phyloP scores from a whole-genome alignment of 2,113 vertebrate species.

The Hymenochirus boettgeri region DNA sequence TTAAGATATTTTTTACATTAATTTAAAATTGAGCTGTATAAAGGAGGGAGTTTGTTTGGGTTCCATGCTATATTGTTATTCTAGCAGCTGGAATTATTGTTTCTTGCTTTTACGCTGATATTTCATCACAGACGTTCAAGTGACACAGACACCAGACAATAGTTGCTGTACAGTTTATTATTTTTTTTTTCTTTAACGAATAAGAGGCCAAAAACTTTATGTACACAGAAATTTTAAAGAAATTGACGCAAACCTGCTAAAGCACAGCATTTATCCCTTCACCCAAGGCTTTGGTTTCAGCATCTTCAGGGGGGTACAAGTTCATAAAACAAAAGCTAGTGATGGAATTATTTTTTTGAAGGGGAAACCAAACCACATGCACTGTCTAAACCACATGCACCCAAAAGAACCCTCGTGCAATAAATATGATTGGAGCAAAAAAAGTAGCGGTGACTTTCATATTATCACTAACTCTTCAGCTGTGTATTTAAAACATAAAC shows the following conservation, averaged over 20 bases:
- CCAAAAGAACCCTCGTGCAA: constrained; percentile 16
- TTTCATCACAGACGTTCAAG: too few relatives aligned
- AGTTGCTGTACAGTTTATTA: constrained; percentile 44
- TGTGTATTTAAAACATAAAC: not conserved
- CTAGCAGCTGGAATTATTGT: too few relatives aligned
- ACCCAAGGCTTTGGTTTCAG: constrained; percentile 39
- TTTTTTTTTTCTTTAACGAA: constrained; percentile 37
- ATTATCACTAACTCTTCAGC: not conserved
- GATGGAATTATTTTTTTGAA: not conserved
- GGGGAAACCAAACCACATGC: constrained; percentile 15
- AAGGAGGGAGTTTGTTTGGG: too few relatives aligned
- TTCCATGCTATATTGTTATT: too few relatives aligned
- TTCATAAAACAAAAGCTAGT: not conserved
- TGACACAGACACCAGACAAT: too few relatives aligned
- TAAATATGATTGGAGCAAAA: constrained; percentile 1
- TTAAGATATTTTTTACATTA: too few relatives aligned
- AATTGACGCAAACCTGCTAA: constrained; percentile 32
- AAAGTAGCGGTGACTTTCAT: not conserved
- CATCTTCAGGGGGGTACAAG: constrained; percentile 18
- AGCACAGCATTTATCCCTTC: constrained; percentile 32
- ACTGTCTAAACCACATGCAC: constrained; percentile 24
- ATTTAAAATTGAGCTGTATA: too few relatives aligned
- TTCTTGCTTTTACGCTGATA: too few relatives aligned
- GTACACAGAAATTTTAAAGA: constrained; percentile 35
- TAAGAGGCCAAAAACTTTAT: constrained; percentile 41